These are phyloP conservation scores for Halcyon smyrnensis DNA, from an alignment of 2,797 vertebrate genomes.

Conservation along the genomic window DNA sequence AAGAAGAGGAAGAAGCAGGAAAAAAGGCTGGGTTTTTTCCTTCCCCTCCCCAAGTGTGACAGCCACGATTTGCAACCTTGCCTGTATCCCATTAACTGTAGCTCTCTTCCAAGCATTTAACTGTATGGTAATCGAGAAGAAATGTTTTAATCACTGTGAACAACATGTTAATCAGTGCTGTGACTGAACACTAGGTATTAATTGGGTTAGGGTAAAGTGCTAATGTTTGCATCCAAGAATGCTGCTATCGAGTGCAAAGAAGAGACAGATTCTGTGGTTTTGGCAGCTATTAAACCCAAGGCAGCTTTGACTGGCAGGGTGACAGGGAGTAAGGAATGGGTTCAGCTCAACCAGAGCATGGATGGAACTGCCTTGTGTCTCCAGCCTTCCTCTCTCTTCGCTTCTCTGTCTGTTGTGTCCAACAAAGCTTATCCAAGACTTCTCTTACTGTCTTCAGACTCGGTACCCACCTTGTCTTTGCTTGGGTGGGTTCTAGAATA, in stretches of 20 bases:
- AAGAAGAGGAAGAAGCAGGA: conserved; percentile 74
- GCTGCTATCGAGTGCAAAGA: conserved; percentile 19
- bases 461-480: background rate
- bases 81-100: conserved; percentile 78
- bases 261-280: background rate
- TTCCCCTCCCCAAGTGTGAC: conserved; percentile 53
- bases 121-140: conserved; percentile 85
- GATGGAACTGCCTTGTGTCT: background rate
- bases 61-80: conserved; percentile 76
- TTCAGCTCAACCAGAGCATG: background rate
- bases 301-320: background rate
- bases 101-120: conserved; percentile 81
- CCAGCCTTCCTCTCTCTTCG: conserved; percentile 3
- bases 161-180: conserved; percentile 85
- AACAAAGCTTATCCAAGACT: background rate
- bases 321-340: background rate
- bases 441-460: background rate
- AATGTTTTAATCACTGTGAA: conserved; percentile 88
- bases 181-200: conserved; percentile 82
- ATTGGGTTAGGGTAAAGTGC: conserved; percentile 81
- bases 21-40: conserved; percentile 48
- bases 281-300: background rate
- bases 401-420: background rate
- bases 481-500: background rate
- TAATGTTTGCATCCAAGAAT: conserved; percentile 64